Conservation (phyloP, 2,113 vertebrate species). For the Crotalus viridis region DNA sequence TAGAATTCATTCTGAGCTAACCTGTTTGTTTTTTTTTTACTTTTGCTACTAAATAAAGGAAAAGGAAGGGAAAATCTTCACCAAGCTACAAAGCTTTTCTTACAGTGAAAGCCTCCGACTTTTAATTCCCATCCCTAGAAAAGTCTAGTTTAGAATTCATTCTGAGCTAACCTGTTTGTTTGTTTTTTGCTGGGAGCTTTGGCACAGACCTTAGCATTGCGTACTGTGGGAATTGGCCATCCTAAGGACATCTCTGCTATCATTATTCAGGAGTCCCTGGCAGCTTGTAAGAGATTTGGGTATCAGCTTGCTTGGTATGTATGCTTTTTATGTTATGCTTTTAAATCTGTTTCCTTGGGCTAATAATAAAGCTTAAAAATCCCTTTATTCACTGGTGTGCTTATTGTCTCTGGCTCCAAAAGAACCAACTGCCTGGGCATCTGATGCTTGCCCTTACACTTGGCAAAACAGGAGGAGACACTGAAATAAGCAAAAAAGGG, state of each 20-base stretch:
- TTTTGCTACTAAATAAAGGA: not conserved
- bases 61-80: not conserved
- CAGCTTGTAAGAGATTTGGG: not conserved
- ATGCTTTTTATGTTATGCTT: not conserved
- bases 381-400: not conserved
- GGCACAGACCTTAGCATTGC: not conserved
- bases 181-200: not conserved
- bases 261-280: not conserved
- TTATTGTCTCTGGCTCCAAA: not conserved
- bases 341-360: not conserved
- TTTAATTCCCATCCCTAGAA: not conserved
- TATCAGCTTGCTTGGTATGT: not conserved
- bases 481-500: not conserved
- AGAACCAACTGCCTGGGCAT: not conserved
- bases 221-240: not conserved
- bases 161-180: no score
- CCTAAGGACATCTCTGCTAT: not conserved
- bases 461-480: not conserved
- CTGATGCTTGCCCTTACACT: not conserved
- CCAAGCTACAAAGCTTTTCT: not conserved
- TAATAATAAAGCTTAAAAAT: not conserved
- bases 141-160: no score
- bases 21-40: not conserved
- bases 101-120: not conserved
- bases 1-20: not conserved